Evolutionary conservation across 2,797 vertebrate species (phyloP).

Genomic region (Margarornis squamiger): DNA sequence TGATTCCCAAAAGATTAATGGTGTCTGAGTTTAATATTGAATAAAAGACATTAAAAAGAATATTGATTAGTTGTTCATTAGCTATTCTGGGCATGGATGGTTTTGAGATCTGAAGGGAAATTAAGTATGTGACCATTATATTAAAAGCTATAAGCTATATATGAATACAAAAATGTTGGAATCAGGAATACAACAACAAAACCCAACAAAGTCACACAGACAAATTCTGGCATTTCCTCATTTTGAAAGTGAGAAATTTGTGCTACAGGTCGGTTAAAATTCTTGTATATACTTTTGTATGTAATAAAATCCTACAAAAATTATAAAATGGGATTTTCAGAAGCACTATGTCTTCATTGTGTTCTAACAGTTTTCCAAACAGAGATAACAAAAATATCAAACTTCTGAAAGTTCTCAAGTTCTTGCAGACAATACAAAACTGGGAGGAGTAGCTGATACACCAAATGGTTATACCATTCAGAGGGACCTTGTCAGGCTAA

Average conservation of each 20-base stretch:
- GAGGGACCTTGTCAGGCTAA: neutral
- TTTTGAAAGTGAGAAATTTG: neutral
- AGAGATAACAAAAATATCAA: neutral
- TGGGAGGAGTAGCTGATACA: neutral
- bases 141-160: neutral
- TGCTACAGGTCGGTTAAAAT: neutral
- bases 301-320: neutral
- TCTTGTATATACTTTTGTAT: neutral
- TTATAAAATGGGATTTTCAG: neutral
- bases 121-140: neutral
- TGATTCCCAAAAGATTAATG: neutral
- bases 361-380: neutral
- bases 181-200: neutral
- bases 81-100: neutral
- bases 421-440: neutral
- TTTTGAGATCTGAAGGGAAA: conserved; percentile 3
- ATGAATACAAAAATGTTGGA: neutral
- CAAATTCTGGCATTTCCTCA: neutral
- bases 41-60: conserved; percentile 7
- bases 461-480: neutral
- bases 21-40: neutral
- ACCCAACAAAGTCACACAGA: neutral
- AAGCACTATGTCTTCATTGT: neutral
- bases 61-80: neutral
- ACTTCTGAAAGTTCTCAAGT: neutral